phyloP scores from a whole-genome alignment of 2,113 vertebrate genomes.

The Chionodraco myersi region DNA sequence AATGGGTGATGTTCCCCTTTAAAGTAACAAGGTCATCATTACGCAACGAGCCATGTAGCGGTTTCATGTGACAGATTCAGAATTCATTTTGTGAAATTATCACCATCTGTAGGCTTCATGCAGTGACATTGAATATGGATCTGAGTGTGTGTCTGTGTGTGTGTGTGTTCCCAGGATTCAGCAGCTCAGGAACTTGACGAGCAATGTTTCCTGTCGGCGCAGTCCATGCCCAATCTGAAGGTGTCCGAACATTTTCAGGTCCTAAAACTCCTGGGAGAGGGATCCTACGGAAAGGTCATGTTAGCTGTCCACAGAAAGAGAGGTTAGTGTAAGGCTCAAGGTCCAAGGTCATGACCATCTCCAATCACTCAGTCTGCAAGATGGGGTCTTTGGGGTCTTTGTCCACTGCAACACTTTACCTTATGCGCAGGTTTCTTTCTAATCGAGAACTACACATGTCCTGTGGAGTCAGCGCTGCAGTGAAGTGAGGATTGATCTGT shows the following conservation, averaged over 20 bases:
- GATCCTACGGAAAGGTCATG: constrained; percentile 91
- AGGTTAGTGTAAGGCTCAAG: constrained; percentile 76
- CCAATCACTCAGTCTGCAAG: not conserved
- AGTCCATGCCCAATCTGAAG: constrained; percentile 80
- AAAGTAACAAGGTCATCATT: constrained; percentile 8
- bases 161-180: constrained; percentile 58
- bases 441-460: not conserved
- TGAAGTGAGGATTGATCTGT: constrained; percentile 26
- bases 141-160: constrained; percentile 25
- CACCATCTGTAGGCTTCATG: constrained; percentile 5
- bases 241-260: constrained; percentile 87
- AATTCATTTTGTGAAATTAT: constrained; percentile 48
- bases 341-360: constrained; percentile 8
- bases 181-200: constrained; percentile 84
- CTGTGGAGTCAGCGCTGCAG: constrained; percentile 2
- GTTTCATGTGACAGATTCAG: constrained; percentile 39
- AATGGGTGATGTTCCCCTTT: no score
- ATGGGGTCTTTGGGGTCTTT: not conserved
- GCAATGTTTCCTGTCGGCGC: constrained; percentile 86
- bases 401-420: constrained; percentile 11
- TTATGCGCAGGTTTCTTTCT: constrained; percentile 38
- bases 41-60: not conserved
- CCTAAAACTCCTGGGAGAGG: constrained; percentile 88
- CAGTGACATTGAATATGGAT: constrained; percentile 17
- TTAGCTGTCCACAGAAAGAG: constrained; percentile 87